Base-by-base conservation (phyloP, 2,113 vertebrate species). In the Hystrix cristata region DNA sequence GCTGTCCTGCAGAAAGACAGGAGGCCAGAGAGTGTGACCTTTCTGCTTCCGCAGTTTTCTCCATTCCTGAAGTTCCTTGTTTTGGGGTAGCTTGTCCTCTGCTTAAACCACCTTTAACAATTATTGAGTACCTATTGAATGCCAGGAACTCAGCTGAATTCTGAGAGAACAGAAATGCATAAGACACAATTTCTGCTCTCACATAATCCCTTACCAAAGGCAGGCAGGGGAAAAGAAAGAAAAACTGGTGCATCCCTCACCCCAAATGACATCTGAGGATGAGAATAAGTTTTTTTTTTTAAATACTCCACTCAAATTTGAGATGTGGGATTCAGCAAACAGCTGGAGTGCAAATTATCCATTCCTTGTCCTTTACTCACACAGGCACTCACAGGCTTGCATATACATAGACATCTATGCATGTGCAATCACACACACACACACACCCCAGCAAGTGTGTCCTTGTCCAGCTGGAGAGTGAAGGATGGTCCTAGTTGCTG, bases 221-320 rank as follows among this genome's bases (percentile, higher is more conserved):
- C 2, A 51, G 60, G 71, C 13, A 48, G 7, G 57, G 5, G 74
- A 27, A 74, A 82, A 80, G 71, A 6, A 23, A 67, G 57, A 80
- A 60, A 83, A 48, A 18, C 15, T 59, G 13, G 25, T 31, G 72
- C 16, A 71, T 94, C 59, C 14, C 19, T 53, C 78, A 55, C 25
- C 12, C n/a, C 87, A 57, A 95, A 71, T 57, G 21, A 57, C 34
- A 59, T 57, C 51, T 65, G 53, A 92, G 86, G 25, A 90, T 80
- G 15, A 55, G 64, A 96, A 81, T 15, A 90, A 65, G 53, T 62
- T 29, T 62, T 21, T 51, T 29, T 53, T 48, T 91, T 82, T 86
- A 57, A 95, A 79, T 34, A 84, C 65, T 87, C 80, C 31, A 55
- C 76, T 95, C 46, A 38, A 82, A 90, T 90, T 86, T 91, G 85